Evolutionary conservation across 1,140 invertebrate species (phyloP), one percentile per base, ranked within the genome.

Genomic region (Dysdera silvatica): DNA sequence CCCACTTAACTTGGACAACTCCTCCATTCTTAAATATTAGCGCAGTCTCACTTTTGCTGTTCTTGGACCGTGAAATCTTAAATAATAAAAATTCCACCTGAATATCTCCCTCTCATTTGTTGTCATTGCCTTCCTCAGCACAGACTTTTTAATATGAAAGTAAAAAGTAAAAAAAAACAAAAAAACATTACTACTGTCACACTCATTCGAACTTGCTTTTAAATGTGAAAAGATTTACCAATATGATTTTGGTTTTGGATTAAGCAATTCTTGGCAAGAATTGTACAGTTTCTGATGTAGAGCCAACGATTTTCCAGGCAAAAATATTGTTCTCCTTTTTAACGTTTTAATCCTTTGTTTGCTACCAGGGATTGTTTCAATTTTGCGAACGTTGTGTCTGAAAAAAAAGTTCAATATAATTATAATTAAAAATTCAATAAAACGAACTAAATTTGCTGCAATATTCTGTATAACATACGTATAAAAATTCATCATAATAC

Each of bases 241-340:
- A 37, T 53, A 61, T 33, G 59, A 54, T 40, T 14, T 41, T 41
- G 49, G 28, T 75, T 63, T 63, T 16, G 61, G 61, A 16, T 37
- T 14, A 12, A 63, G 20, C 31, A 63, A 26, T 8, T 31, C 26
- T 56, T 24, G 55, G 71, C 88, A 91, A 82, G 88, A 86, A 73
- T 88, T 84, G 72, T 85, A 87, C 72, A 89, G 89, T 72, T 89
- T 88, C 66, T 79, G 79, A 72, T 89, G 89, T 14, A 90, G 79
- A 2, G 82, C 79, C 71, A 88, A 89, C 0, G 87, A 88, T 68
- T 78, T 80, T 2, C 86, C 87, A 3, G 87, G 81, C 12, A 84
- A 70, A 35, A 70, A 67, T 26, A 74, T 72, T 26, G 71, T 75
- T 67, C 77, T 77, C 61, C 79, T 79, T 63, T 78, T 79, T 0